A percentile compares a stretch with the other conserved stretches of the same genome.
Conservation (phyloP, 2,888 invertebrate species). For the Tipula lateralis region DNA sequence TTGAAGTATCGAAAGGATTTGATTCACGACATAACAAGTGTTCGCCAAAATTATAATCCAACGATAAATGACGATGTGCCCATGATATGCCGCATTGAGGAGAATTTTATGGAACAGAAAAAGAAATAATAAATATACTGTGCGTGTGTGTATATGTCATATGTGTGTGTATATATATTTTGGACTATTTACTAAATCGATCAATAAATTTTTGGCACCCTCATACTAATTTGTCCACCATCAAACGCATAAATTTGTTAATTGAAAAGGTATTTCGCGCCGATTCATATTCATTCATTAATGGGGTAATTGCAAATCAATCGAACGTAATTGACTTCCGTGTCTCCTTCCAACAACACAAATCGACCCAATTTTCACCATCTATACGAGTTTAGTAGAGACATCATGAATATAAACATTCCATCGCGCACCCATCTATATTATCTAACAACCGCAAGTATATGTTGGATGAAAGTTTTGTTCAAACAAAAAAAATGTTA, state of each 20-base stretch:
- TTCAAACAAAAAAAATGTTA: background rate
- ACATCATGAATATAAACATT: background rate
- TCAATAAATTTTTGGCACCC: background rate
- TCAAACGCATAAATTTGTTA: background rate
- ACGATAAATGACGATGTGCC: constrained; percentile 44
- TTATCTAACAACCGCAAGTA: background rate
- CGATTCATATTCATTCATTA: background rate
- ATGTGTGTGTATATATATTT: background rate
- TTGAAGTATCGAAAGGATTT: constrained; percentile 41
- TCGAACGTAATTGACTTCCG: background rate
- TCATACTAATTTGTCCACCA: background rate
- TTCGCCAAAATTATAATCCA: constrained; percentile 34
- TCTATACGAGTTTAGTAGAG: background rate
- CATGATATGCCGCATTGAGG: constrained; percentile 45
- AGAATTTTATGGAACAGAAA: constrained; percentile 32
- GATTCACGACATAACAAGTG: constrained; percentile 35
- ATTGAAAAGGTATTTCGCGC: background rate
- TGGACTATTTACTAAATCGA: background rate
- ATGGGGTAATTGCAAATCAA: background rate
- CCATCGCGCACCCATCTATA: background rate
- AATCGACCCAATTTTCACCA: background rate
- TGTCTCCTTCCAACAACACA: background rate
- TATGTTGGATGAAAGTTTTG: background rate
- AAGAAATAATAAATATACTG: too few species aligned
- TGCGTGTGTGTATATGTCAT: too few species aligned